These are phyloP conservation scores for Prietella phreatophila DNA, from an alignment of 2,113 vertebrate species.

Conservation along the genomic window DNA sequence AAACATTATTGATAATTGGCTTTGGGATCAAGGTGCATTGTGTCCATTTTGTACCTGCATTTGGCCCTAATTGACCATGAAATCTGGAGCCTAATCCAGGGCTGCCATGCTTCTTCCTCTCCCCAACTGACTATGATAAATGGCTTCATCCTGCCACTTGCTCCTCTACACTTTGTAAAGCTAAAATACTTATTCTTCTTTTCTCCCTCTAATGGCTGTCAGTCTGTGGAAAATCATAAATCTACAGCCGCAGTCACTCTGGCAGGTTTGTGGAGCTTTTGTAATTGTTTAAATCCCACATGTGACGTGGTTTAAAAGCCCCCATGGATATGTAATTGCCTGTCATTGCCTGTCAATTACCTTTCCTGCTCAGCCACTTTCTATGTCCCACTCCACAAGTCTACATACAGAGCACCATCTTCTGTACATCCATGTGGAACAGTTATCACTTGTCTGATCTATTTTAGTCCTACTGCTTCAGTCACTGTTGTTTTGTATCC, in stretches of 20 bases:
- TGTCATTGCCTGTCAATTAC: slow-evolving; percentile 66
- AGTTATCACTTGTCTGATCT: slow-evolving; percentile 55
- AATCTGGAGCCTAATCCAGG: slow-evolving; percentile 71
- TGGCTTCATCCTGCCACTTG: slow-evolving; percentile 64
- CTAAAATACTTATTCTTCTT: slow-evolving; percentile 64
- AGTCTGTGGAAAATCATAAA: slow-evolving; percentile 62
- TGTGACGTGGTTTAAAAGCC: slow-evolving; percentile 66
- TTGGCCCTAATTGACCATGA: slow-evolving; percentile 77
- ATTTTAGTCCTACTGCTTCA: slow-evolving; percentile 53
- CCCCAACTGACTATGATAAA: slow-evolving; percentile 72
- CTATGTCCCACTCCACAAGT: slow-evolving; percentile 46
- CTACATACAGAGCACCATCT: slow-evolving; percentile 36
- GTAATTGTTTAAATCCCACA: slow-evolving; percentile 66
- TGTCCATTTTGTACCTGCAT: slow-evolving; percentile 74
- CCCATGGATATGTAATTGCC: slow-evolving; percentile 62
- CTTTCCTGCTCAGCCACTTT: slow-evolving; percentile 50
- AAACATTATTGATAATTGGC: slow-evolving; percentile 76
- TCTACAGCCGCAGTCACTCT: slow-evolving; percentile 54
- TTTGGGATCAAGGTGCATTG: slow-evolving; percentile 67
- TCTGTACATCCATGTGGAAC: slow-evolving; percentile 52
- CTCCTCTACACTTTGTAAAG: slow-evolving; percentile 61
- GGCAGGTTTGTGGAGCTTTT: slow-evolving; percentile 61
- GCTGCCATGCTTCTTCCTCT: slow-evolving; percentile 55
- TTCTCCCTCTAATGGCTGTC: slow-evolving; percentile 56
- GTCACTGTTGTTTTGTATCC: slow-evolving; percentile 47